Base-by-base conservation (phyloP, 2,888 invertebrate species). In the Stenotaenia linearis region DNA sequence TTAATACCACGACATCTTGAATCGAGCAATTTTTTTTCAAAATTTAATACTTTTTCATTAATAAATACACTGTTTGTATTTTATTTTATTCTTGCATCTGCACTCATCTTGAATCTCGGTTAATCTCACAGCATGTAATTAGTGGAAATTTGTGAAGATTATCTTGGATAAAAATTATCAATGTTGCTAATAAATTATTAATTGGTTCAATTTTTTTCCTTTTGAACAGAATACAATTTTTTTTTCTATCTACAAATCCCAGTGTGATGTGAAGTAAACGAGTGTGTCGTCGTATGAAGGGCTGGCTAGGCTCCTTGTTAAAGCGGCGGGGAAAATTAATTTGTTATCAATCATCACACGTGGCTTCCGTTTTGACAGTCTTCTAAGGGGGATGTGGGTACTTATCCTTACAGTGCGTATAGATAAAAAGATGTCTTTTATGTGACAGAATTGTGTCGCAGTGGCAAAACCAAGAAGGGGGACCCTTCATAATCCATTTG, bases 271-370 rank as follows among this genome's bases (percentile, higher is more conserved):
- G 56, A 21, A 56, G 56, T 56, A 56, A 56, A 56, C 18, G 18
- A 56, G 23, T 56, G 23, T 56, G 56, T 18, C 56, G 56, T 56
- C 56, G 21, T 9, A 56, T 56, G 18, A 56, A 23, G 23, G 56
- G 21, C 56, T 18, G 9, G 23, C 23, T 56, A 4, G 56, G 56
- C 56, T 56, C 56, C 56, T 56, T 56, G 56, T 56, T 56, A 56
- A 56, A 56, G 56, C 56, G 23, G 56, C 56, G 56, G 56, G 56
- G 56, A 56, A 56, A 56, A 56, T 56, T 56, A 56, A 56, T 56
- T 56, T 56, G 56, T 56, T 56, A 56, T 56, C 56, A 56, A 56
- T 56, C 56, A 56, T 56, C 56, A 56, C 56, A 56, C 56, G 56
- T 56, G 56, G 56, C 56, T 56, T 56, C n/a, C 56, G 56, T 56